Percentiles rank a stretch among this genome's conserved stretches.
Evolutionary conservation across 2,888 invertebrate genomes (phyloP).

Genomic region (Tromatobia lineatoria): DNA sequence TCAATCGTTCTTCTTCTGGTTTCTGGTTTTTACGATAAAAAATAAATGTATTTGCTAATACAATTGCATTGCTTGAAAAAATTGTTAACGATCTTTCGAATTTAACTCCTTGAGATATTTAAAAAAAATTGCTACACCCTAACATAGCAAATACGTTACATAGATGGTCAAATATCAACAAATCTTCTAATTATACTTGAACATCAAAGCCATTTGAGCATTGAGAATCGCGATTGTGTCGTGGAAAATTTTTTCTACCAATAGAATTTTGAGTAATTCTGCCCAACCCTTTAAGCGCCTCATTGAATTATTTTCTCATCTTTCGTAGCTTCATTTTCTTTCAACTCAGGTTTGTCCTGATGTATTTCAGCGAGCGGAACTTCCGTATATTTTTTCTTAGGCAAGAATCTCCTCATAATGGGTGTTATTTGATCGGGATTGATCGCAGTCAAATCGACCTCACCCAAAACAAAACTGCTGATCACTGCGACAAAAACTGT

Average conservation of each 20-base stretch:
- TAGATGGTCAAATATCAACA: too few species aligned
- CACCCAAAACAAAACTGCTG: slow-evolving; percentile 88
- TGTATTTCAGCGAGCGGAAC: slow-evolving; percentile 70
- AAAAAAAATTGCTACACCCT: too few species aligned
- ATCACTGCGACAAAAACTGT: slow-evolving; percentile 88
- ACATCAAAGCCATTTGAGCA: too few species aligned
- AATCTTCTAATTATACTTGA: too few species aligned
- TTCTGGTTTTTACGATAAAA: too few species aligned
- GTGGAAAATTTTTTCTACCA: neutral
- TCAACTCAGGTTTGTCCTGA: slow-evolving; percentile 25
- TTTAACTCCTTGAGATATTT: too few species aligned
- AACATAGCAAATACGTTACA: too few species aligned
- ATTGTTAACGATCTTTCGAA: too few species aligned
- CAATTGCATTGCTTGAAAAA: too few species aligned
- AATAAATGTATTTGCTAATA: too few species aligned
- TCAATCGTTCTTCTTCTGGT: too few species aligned
- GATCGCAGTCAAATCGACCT: slow-evolving; percentile 86
- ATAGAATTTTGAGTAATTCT: neutral
- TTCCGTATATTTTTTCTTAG: slow-evolving; percentile 68
- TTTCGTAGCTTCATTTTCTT: slow-evolving; percentile 18
- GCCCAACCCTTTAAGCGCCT: neutral
- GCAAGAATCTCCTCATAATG: slow-evolving; percentile 85
- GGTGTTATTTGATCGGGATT: slow-evolving; percentile 88
- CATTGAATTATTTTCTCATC: slow-evolving; percentile 13
- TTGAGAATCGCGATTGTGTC: too few species aligned